Evolutionary conservation across 2,797 vertebrate species (phyloP).

Genomic region (Macropodus opercularis): DNA sequence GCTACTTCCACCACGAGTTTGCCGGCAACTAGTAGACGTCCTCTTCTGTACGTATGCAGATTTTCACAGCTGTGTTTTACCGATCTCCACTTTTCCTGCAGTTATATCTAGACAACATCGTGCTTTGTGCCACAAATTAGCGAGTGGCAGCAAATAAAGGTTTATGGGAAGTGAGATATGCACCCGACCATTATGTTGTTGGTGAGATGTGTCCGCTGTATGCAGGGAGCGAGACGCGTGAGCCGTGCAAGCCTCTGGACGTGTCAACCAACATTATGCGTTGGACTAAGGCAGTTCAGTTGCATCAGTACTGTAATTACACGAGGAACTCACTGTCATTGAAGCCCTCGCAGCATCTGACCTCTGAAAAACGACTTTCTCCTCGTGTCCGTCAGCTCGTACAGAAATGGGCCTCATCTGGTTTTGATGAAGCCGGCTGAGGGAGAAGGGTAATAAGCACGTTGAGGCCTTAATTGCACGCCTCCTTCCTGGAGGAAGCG

Average conservation of each 20-base stretch:
- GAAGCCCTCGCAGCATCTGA: conserved; percentile 13
- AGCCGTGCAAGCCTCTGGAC: too few relatives aligned
- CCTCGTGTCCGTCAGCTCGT: conserved; percentile 9
- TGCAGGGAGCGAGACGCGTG: too few relatives aligned
- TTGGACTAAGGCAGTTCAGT: too few relatives aligned
- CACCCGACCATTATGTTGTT: conserved; percentile 1
- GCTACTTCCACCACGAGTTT: conserved; percentile 10
- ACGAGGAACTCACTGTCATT: conserved; percentile 15
- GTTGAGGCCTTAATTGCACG: conserved; percentile 77
- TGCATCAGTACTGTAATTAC: too few relatives aligned
- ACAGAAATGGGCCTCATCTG: conserved; percentile 67
- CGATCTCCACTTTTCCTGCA: too few relatives aligned
- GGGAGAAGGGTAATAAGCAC: conserved; percentile 76
- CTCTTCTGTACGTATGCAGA: background rate
- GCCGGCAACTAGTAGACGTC: background rate
- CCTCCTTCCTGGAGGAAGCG: conserved; percentile 61
- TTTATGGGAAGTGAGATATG: conserved; percentile 1
- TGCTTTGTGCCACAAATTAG: background rate
- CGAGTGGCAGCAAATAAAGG: background rate
- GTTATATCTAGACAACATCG: background rate
- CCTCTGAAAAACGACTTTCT: conserved; percentile 38
- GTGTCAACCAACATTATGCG: too few relatives aligned
- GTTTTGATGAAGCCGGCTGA: conserved; percentile 68
- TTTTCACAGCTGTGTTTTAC: background rate
- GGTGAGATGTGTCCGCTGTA: conserved; percentile 11